A percentile compares a stretch with the other conserved stretches of the same genome.
Conservation (phyloP, 2,113 vertebrate genomes). For the Gracilinanus agilis region DNA sequence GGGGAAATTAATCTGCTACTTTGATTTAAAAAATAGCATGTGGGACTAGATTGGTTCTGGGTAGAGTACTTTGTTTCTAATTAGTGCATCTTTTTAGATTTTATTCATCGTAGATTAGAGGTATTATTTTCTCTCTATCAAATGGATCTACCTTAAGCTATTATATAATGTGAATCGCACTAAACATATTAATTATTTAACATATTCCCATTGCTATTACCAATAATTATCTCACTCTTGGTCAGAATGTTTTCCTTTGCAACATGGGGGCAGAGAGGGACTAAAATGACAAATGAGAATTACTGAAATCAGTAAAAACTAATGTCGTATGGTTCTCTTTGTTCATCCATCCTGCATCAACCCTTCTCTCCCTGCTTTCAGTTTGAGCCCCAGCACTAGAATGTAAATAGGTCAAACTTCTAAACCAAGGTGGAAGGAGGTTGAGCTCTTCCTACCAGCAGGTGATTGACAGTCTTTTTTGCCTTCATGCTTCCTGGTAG, state of each 20-base stretch:
- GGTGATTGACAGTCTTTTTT: conserved; percentile 8
- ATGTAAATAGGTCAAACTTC: background rate
- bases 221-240: background rate
- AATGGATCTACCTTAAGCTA: background rate
- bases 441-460: background rate
- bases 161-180: background rate
- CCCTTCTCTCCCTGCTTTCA: background rate
- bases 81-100: background rate
- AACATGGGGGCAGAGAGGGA: background rate
- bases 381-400: background rate
- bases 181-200: background rate
- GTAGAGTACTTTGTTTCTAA: background rate
- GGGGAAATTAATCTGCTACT: background rate
- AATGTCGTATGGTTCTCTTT: background rate
- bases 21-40: background rate
- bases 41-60: background rate
- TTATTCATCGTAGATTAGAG: background rate
- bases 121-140: background rate
- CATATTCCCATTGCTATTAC: background rate
- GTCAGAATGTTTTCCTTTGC: conserved; percentile 5
- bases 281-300: background rate
- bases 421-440: background rate
- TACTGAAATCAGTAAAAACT: background rate
- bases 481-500: conserved; percentile 3
- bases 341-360: background rate